These are phyloP conservation scores for Beroe forskalii DNA, from an alignment of 37 sponge, comb jelly and placozoan genomes.

Conservation along the genomic window DNA sequence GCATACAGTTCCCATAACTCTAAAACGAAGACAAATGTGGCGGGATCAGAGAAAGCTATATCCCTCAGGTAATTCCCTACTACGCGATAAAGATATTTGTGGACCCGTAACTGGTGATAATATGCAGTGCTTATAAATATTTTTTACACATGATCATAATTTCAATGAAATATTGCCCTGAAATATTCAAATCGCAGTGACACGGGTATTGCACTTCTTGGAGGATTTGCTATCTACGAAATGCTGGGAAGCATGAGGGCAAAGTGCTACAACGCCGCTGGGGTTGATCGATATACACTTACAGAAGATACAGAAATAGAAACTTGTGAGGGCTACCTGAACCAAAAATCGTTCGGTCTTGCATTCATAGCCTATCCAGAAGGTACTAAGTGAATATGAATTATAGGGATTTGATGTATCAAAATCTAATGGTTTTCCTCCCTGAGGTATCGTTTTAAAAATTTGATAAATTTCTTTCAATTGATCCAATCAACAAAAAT, in stretches of 20 bases:
- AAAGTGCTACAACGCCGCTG: background rate
- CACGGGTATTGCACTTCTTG: slow-evolving; percentile 55
- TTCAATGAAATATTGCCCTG: too few species aligned
- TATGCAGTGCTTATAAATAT: too few species aligned
- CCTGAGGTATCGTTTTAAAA: too few species aligned
- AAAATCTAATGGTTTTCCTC: too few species aligned
- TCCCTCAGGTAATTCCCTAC: slow-evolving; percentile 11
- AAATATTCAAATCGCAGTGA: too few species aligned
- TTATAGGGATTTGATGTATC: too few species aligned
- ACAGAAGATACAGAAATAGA: background rate
- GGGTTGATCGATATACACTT: background rate
- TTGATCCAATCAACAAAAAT: too few species aligned
- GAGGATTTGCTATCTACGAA: slow-evolving; percentile 57
- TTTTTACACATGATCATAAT: too few species aligned
- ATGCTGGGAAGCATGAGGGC: slow-evolving; percentile 24
- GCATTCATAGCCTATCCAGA: slow-evolving; percentile 50
- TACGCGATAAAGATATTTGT: background rate
- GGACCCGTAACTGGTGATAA: too few species aligned
- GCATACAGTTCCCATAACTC: slow-evolving; percentile 57
- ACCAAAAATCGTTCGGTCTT: slow-evolving; percentile 8
- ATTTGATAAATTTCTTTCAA: too few species aligned
- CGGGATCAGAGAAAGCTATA: slow-evolving; percentile 35
- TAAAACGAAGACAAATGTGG: slow-evolving; percentile 38
- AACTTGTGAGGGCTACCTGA: background rate
- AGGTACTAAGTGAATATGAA: too few species aligned